Conservation (phyloP, 2,888 invertebrate genomes). For the Sylvicola fuscatus region DNA sequence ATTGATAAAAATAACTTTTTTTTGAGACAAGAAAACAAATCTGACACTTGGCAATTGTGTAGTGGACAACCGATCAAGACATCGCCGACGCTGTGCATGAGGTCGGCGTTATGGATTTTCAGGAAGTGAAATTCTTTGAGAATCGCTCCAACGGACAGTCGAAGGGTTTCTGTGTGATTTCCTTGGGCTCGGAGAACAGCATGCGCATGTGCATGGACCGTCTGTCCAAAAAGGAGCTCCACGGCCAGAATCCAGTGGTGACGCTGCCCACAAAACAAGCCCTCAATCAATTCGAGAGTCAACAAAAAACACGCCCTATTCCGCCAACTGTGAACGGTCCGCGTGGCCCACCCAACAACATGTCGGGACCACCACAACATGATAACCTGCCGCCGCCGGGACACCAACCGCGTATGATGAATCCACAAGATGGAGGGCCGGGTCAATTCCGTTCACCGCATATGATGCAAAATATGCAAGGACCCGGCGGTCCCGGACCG, state of each 20-base stretch:
- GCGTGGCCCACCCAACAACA: conserved; percentile 23
- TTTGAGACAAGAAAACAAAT: conserved; percentile 1
- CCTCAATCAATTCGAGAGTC: conserved; percentile 70
- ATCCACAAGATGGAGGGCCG: conserved; percentile 27
- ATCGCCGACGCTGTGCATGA: conserved; percentile 76
- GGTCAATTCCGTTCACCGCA: conserved; percentile 29
- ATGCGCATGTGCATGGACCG: conserved; percentile 80
- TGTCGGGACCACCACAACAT: conserved; percentile 27
- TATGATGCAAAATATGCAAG: conserved; percentile 32
- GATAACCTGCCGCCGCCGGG: conserved; percentile 20
- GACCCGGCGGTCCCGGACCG: conserved; percentile 36
- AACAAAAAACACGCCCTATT: conserved; percentile 72
- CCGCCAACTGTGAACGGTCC: conserved; percentile 42
- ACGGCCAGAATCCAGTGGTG: conserved; percentile 88
- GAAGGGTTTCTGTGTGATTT: conserved; percentile 93
- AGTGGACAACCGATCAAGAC: conserved; percentile 98
- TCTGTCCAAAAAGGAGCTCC: conserved; percentile 84
- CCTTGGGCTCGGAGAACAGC: conserved; percentile 81
- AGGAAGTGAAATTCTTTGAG: conserved; percentile 96
- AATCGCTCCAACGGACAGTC: conserved; percentile 97
- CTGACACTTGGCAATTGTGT: conserved; percentile 9
- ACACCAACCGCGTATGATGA: conserved; percentile 28
- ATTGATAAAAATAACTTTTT: conserved; percentile 3
- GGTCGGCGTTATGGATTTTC: conserved; percentile 78
- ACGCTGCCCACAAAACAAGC: conserved; percentile 88